Conservation (phyloP, 2,797 vertebrate species). For the Pipistrellus pipistrellus region DNA sequence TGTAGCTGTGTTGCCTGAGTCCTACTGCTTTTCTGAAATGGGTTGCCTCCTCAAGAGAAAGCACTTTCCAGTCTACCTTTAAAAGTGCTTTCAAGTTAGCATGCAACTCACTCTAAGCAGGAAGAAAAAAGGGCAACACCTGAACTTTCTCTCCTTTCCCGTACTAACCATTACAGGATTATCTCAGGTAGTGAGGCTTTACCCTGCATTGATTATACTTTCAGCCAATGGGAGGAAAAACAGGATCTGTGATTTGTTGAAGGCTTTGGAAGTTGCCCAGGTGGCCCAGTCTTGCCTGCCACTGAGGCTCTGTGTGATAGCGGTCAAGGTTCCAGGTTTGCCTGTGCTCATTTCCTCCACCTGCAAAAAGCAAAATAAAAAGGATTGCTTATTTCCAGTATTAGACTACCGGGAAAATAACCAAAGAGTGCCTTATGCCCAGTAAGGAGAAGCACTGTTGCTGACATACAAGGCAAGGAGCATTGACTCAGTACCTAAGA, state of each 20-base stretch:
- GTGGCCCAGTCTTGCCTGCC: not conserved
- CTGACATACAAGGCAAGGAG: not conserved
- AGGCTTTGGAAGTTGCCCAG: slow-evolving; percentile 43
- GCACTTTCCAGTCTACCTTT: not conserved
- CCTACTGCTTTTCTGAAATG: not conserved
- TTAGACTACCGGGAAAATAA: not conserved
- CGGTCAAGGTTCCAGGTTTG: not conserved
- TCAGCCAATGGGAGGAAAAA: not conserved
- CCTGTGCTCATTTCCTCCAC: not conserved
- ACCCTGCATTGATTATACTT: not conserved
- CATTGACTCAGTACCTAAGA: not conserved
- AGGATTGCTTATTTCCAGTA: not conserved
- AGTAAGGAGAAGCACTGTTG: not conserved
- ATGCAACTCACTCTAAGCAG: not conserved
- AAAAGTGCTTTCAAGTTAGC: not conserved
- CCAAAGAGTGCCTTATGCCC: not conserved
- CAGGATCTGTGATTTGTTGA: not conserved
- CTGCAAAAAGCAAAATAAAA: slow-evolving; percentile 21
- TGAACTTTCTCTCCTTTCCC: not conserved
- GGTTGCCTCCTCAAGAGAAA: not conserved
- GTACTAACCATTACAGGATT: not conserved
- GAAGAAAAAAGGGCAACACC: not conserved
- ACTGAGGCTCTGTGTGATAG: not conserved
- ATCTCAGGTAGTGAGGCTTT: not conserved
- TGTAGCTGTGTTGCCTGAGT: not conserved